phyloP scores from a whole-genome alignment of 2,888 invertebrate genomes.

The Drosophila fungiperda region DNA sequence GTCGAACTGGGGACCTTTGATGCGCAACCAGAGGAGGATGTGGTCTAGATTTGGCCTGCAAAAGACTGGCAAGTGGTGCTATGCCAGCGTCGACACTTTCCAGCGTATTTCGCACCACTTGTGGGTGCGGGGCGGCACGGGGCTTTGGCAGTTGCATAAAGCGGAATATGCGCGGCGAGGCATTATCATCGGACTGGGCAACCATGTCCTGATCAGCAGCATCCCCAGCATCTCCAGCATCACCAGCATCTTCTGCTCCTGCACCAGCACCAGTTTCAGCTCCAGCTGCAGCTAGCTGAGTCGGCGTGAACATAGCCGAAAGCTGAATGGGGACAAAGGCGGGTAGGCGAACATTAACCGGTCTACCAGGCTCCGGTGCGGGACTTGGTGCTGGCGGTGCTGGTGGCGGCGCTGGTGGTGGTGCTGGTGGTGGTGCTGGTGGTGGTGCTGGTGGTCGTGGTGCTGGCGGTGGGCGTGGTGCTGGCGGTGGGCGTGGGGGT shows the following conservation, averaged over 20 bases:
- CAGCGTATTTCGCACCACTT: slow-evolving; percentile 61
- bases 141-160: slow-evolving; percentile 45
- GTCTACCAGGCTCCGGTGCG: slow-evolving; percentile 46
- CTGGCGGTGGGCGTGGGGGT: neutral
- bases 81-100: slow-evolving; percentile 67
- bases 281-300: slow-evolving; percentile 41
- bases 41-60: slow-evolving; percentile 59
- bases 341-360: slow-evolving; percentile 79
- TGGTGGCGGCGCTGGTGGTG: slow-evolving; percentile 3
- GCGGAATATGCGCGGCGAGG: slow-evolving; percentile 52
- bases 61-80: slow-evolving; percentile 48
- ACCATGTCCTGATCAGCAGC: slow-evolving; percentile 20
- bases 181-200: slow-evolving; percentile 14
- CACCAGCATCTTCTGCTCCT: neutral
- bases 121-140: neutral
- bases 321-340: slow-evolving; percentile 83
- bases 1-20: slow-evolving; percentile 12
- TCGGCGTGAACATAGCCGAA: slow-evolving; percentile 84
- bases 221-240: neutral
- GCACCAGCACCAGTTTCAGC: neutral
- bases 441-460: slow-evolving; percentile 10
- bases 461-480: slow-evolving; percentile 5
- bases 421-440: neutral
- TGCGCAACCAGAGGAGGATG: slow-evolving; percentile 51
- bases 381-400: slow-evolving; percentile 4